These are phyloP conservation scores for Danaus plexippus DNA, from an alignment of 1,140 invertebrate genomes.

Conservation along the genomic window DNA sequence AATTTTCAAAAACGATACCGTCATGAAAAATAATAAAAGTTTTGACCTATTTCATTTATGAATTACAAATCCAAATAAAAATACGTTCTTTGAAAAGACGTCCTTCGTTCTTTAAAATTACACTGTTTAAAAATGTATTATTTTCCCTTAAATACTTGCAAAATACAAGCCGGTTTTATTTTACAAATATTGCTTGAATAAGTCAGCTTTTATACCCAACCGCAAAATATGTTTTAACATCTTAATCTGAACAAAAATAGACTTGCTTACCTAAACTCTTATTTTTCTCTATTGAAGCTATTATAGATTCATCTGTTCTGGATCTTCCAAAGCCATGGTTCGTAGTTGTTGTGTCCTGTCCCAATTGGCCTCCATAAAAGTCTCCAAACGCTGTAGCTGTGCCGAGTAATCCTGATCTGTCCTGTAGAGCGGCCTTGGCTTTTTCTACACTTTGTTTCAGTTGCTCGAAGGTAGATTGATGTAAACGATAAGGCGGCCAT, in stretches of 20 bases:
- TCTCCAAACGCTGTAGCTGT: constrained; percentile 74
- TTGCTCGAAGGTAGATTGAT: constrained; percentile 87
- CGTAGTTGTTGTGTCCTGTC: constrained; percentile 43
- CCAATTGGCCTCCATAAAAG: constrained; percentile 69
- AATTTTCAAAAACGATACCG: too few relatives aligned
- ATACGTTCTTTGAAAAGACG: too few relatives aligned
- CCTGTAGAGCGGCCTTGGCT: constrained; percentile 86
- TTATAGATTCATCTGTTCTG: constrained; percentile 56
- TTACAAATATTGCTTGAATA: too few relatives aligned
- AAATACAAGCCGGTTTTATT: too few relatives aligned
- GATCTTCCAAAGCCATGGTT: constrained; percentile 51
- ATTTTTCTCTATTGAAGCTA: constrained; percentile 57
- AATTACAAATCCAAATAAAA: too few relatives aligned
- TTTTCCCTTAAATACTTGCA: too few relatives aligned
- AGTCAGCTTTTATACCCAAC: too few relatives aligned
- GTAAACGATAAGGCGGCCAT: constrained; percentile 82
- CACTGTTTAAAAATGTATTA: too few relatives aligned
- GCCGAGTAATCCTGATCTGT: constrained; percentile 66
- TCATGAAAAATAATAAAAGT: too few relatives aligned
- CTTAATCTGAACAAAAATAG: not conserved
- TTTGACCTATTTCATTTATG: too few relatives aligned
- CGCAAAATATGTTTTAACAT: too few relatives aligned
- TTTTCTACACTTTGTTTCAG: constrained; percentile 91
- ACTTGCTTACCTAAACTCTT: constrained; percentile 56
- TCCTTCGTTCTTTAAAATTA: too few relatives aligned